These are phyloP conservation scores for Brachyptera putata DNA, from an alignment of 2,888 invertebrate species.

Conservation along the genomic window DNA sequence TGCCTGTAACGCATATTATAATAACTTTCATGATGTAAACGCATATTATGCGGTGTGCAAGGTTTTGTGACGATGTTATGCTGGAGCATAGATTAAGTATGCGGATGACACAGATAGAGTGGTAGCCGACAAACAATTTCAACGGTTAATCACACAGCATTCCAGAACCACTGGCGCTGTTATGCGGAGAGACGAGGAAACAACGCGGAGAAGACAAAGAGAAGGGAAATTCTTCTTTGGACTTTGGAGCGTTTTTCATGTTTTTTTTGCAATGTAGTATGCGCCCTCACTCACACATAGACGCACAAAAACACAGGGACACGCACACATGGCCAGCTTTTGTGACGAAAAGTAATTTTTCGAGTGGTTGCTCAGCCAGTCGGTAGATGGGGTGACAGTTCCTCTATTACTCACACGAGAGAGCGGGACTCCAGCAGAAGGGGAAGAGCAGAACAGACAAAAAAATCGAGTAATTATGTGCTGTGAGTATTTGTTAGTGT, in stretches of 20 bases:
- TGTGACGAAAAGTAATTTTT: slow-evolving; percentile 16
- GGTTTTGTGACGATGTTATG: neutral
- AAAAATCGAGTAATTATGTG: no score
- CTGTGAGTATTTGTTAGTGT: no score
- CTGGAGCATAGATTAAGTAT: neutral
- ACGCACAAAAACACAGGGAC: no score
- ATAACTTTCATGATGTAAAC: neutral
- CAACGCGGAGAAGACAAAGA: slow-evolving; percentile 15
- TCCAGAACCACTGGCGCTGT: neutral
- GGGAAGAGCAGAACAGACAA: no score
- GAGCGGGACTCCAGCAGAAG: no score
- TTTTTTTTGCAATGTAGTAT: neutral
- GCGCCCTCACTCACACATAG: no score
- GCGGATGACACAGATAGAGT: slow-evolving; percentile 18
- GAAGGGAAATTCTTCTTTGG: neutral
- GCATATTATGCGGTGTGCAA: neutral
- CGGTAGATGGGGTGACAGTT: neutral
- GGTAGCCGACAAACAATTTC: slow-evolving; percentile 14
- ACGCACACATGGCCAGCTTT: no score
- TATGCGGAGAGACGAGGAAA: neutral
- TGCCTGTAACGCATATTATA: neutral
- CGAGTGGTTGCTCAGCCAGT: neutral
- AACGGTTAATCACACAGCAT: slow-evolving; percentile 17
- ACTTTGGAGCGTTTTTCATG: neutral
- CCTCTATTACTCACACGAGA: neutral